Conservation (phyloP, 2,797 vertebrate genomes). For the Enteromius thamalakanensis region DNA sequence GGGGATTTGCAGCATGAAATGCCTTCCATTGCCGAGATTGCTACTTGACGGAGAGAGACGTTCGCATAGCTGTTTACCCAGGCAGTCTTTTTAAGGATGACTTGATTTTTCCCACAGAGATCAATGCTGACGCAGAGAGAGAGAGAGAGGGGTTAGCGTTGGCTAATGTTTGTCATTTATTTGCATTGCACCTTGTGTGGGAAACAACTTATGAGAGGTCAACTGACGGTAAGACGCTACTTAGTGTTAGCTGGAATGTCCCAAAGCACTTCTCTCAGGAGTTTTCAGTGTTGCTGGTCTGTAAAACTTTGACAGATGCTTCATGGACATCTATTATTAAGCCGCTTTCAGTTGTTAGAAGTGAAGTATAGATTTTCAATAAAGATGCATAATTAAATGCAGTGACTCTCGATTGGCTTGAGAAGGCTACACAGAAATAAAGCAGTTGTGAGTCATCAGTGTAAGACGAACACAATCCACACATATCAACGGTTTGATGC, state of each 20-base stretch:
- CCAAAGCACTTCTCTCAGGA: constrained; percentile 11
- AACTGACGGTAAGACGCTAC: neutral
- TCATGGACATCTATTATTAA: constrained; percentile 3
- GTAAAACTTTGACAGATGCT: neutral
- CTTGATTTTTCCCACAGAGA: constrained; percentile 40
- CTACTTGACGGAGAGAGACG: constrained; percentile 39
- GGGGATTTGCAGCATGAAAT: constrained; percentile 52
- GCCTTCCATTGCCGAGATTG: constrained; percentile 40
- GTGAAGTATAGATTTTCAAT: neutral
- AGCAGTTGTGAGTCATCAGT: neutral
- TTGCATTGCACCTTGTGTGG: neutral
- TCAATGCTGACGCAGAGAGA: constrained; percentile 21
- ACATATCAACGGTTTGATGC: neutral
- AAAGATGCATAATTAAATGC: neutral
- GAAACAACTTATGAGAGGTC: constrained; percentile 18
- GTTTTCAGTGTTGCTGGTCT: neutral
- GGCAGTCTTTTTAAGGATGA: constrained; percentile 42
- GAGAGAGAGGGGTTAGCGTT: neutral
- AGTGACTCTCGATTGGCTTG: neutral
- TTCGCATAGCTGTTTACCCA: constrained; percentile 19
- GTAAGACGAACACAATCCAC: neutral
- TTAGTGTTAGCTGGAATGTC: constrained; percentile 18
- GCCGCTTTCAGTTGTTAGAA: neutral
- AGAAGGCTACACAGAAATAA: neutral
- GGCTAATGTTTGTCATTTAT: constrained; percentile 20